Evolutionary conservation across 2,797 vertebrate genomes (phyloP).

Genomic region (Pitangus sulphuratus): DNA sequence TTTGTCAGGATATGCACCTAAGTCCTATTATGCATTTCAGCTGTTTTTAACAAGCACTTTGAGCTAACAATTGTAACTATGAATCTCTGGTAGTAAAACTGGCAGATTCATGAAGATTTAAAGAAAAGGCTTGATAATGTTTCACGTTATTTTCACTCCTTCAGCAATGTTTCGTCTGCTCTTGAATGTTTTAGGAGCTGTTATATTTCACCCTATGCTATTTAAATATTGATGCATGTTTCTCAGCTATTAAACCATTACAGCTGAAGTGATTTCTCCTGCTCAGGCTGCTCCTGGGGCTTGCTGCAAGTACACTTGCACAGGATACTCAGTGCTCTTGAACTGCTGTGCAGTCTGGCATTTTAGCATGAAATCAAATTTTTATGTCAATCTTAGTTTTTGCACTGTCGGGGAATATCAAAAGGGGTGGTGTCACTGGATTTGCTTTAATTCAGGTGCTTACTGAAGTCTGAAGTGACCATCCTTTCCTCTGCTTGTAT

Average conservation of each 20-base stretch:
- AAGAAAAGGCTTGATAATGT: not conserved
- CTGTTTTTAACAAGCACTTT: not conserved
- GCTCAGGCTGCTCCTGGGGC: not conserved
- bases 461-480: conserved; percentile 6
- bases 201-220: not conserved
- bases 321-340: not conserved
- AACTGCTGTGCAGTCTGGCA: not conserved
- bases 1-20: not conserved
- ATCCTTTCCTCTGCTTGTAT: not conserved
- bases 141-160: not conserved
- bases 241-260: not conserved
- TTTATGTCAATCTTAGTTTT: not conserved
- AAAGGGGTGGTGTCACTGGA: not conserved
- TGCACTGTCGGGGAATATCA: not conserved
- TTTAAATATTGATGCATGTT: not conserved
- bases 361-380: conserved; percentile 1
- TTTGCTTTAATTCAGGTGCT: conserved; percentile 15
- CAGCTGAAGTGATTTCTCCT: not conserved
- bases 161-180: not conserved
- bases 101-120: not conserved
- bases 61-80: not conserved
- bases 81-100: not conserved
- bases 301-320: not conserved
- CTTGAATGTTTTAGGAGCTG: not conserved
- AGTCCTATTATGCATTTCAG: not conserved